These are phyloP conservation scores for Halichoeres trimaculatus DNA, from an alignment of 2,113 vertebrate species.

Conservation along the genomic window DNA sequence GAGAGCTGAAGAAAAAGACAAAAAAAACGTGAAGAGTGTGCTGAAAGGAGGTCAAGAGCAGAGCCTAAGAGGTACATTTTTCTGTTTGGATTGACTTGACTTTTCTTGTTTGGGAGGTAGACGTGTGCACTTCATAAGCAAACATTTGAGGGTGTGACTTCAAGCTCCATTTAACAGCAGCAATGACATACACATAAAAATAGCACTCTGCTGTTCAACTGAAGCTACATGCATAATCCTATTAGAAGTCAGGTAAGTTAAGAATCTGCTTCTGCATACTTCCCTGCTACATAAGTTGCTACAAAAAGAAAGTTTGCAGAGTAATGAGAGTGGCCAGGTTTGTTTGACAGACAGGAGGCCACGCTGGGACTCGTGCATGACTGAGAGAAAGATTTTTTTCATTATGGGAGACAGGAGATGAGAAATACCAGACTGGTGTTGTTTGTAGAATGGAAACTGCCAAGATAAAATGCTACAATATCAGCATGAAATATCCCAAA, in stretches of 20 bases:
- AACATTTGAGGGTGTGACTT: neutral
- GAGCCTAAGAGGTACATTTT: neutral
- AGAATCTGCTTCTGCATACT: neutral
- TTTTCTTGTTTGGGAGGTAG: slow-evolving; percentile 22
- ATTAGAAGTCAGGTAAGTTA: slow-evolving; percentile 8
- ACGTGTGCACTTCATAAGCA: neutral
- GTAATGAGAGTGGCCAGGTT: neutral
- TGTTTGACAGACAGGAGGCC: slow-evolving; percentile 27
- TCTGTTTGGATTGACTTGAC: neutral
- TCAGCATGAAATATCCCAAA: slow-evolving; percentile 24
- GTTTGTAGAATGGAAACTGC: slow-evolving; percentile 48
- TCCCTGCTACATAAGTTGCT: neutral
- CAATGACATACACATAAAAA: neutral
- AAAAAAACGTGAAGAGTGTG: slow-evolving; percentile 7
- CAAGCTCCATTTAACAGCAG: slow-evolving; percentile 16
- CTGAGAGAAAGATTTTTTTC: slow-evolving; percentile 34
- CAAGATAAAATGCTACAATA: slow-evolving; percentile 18
- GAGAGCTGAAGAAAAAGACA: neutral
- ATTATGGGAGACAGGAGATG: slow-evolving; percentile 53
- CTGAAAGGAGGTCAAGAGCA: slow-evolving; percentile 18
- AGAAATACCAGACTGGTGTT: slow-evolving; percentile 66
- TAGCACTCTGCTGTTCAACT: slow-evolving; percentile 3
- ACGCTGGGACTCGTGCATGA: slow-evolving; percentile 32
- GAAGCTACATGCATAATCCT: slow-evolving; percentile 6
- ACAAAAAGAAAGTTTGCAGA: neutral